Base-by-base conservation (phyloP, 2,113 vertebrate genomes). In the Amazona guildingii region DNA sequence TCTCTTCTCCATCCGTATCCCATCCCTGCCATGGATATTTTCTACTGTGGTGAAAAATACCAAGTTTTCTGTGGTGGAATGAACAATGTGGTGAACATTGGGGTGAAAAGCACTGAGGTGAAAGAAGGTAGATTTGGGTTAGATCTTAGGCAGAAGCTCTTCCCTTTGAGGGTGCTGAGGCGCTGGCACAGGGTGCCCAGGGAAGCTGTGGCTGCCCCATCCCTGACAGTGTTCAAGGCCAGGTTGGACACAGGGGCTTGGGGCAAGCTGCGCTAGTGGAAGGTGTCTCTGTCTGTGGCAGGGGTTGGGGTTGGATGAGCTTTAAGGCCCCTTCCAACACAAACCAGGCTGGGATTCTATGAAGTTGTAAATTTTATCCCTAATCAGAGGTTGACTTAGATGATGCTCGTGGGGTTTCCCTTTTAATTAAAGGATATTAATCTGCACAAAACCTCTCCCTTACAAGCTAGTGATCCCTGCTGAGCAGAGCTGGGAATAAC, bases 211-310 rank as follows among this genome's bases (percentile, higher is more conserved):
- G 54, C 54, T 55, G 54, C 54, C 54, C 29, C 54, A 55, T 55
- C 28, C 17, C 28, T 29, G 28, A 10, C 52, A 54, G 28, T 54
- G 52, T 7, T 54, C 52, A 54, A 54, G 52, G 29, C 29, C 54
- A 31, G 54, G 54, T 31, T 55, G 54, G 29, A 33, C 5, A 33
- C 54, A 33, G 18, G 11, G 29, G 29, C 11, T 55, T 57, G 54
- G 54, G 21, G 55, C 55, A n/a, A 57, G 29, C 55, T 57, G 1
- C 55, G n/a, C 19, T 2, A 57, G 13, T n/a, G 55, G 55, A 59
- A 5, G 33, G 20, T 9, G 57, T 15, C 57, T 20, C 33, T 59
- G 33, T 6, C 33, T 0, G 0, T 59, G 3, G 33, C 57, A 59
- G 33, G 20, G 55, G 20, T n/a, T 59, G 57, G 57, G 15, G 1